Evolutionary conservation across 2,113 vertebrate species (phyloP).

Genomic region (Tragulus kanchil): DNA sequence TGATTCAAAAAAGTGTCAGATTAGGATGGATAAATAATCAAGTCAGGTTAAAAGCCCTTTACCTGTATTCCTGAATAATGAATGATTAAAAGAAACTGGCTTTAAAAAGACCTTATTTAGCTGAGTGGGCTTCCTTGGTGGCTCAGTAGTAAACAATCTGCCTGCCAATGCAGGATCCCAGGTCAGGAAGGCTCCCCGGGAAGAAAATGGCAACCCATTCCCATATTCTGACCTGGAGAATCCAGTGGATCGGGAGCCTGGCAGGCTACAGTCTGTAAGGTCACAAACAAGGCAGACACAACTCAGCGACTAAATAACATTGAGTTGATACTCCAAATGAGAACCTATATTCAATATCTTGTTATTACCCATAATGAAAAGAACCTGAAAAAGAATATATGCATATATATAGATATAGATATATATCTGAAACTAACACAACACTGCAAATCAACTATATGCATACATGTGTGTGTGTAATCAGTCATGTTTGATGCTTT

Average conservation of each 20-base stretch:
- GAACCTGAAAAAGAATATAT: no score
- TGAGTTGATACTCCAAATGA: background rate
- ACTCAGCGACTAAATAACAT: background rate
- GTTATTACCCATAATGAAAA: no score
- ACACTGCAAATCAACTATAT: background rate
- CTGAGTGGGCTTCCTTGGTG: background rate
- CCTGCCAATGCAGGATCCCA: background rate
- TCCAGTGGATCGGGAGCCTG: background rate
- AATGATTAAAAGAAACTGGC: background rate
- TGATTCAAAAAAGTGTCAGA: background rate
- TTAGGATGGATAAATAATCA: background rate
- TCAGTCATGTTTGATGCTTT: background rate
- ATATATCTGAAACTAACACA: background rate
- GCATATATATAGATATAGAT: background rate
- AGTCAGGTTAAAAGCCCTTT: background rate
- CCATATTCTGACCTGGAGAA: background rate
- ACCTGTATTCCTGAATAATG: background rate
- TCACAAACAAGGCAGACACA: background rate
- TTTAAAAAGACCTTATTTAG: background rate
- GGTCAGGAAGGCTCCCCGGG: background rate
- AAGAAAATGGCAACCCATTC: background rate
- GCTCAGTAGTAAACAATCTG: background rate
- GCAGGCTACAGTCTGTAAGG: background rate
- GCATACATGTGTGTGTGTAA: rapidly evolving
- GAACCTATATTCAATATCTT: no score